Percentiles rank a stretch among this genome's conserved stretches.
Conservation (phyloP, 2,888 invertebrate species). For the Dynastes hyllus region DNA sequence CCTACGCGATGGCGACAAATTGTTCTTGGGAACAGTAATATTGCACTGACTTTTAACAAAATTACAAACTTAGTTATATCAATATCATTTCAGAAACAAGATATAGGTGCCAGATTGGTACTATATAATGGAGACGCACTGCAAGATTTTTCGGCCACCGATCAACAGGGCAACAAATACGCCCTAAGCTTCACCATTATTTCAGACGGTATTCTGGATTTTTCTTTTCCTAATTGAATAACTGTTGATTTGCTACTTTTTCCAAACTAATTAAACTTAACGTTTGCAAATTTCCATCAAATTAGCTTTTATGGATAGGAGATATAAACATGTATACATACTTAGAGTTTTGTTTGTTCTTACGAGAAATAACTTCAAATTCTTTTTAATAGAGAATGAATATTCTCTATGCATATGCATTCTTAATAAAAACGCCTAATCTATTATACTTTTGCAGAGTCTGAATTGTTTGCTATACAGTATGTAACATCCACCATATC, state of each 20-base stretch:
- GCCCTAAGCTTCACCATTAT: conserved; percentile 71
- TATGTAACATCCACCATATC: no score
- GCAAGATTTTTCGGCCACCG: conserved; percentile 72
- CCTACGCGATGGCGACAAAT: conserved; percentile 68
- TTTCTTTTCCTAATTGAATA: not conserved
- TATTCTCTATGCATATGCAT: no score
- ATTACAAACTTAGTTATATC: conserved; percentile 46
- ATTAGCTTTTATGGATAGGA: no score
- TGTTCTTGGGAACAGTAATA: conserved; percentile 71
- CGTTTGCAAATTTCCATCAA: no score
- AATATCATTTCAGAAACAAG: conserved; percentile 56
- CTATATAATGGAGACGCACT: conserved; percentile 68
- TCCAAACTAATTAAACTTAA: no score
- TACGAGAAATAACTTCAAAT: not conserved
- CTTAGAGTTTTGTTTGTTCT: no score
- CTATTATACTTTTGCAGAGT: no score
- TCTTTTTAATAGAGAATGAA: no score
- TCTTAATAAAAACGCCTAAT: no score
- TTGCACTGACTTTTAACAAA: conserved; percentile 29
- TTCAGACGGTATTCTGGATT: conserved; percentile 57
- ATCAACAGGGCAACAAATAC: conserved; percentile 76
- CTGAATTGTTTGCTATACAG: no score
- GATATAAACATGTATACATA: no score
- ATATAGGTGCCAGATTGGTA: conserved; percentile 57
- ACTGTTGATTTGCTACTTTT: no score